phyloP scores from a whole-genome alignment of 2,113 vertebrate genomes.

The Melospiza melodia region DNA sequence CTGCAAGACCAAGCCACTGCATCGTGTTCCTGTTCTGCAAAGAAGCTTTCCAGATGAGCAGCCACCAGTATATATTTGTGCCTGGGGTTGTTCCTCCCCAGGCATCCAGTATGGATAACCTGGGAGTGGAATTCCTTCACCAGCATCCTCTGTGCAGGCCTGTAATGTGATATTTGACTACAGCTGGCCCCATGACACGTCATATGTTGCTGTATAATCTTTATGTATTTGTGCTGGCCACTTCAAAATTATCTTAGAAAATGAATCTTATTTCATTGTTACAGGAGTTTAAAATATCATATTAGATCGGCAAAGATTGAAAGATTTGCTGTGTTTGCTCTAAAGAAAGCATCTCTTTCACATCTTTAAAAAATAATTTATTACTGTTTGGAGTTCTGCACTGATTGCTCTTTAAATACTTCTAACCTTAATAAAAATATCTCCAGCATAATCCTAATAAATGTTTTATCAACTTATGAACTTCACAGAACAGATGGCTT shows the following conservation, averaged over 20 bases:
- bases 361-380: slow-evolving; percentile 21
- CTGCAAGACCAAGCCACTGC: neutral
- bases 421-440: slow-evolving; percentile 2
- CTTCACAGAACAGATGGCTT: slow-evolving; percentile 13
- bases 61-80: neutral
- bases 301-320: neutral
- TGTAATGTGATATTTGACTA: neutral
- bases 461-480: slow-evolving; percentile 42
- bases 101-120: neutral
- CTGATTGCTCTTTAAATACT: slow-evolving; percentile 38
- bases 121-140: neutral
- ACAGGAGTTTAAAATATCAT: neutral
- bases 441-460: neutral
- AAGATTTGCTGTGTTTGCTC: neutral
- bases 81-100: neutral
- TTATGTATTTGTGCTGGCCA: neutral
- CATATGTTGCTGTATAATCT: neutral
- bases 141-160: neutral
- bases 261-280: neutral
- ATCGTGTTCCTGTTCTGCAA: neutral
- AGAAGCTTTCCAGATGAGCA: neutral
- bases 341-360: neutral
- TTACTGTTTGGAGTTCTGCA: slow-evolving; percentile 19
- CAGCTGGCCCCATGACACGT: neutral
- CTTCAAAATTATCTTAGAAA: neutral